A percentile compares a stretch with the other conserved stretches of the same genome.
These are phyloP conservation scores for Drosophila funebris DNA, from an alignment of 1,140 invertebrate genomes.

Conservation along the genomic window DNA sequence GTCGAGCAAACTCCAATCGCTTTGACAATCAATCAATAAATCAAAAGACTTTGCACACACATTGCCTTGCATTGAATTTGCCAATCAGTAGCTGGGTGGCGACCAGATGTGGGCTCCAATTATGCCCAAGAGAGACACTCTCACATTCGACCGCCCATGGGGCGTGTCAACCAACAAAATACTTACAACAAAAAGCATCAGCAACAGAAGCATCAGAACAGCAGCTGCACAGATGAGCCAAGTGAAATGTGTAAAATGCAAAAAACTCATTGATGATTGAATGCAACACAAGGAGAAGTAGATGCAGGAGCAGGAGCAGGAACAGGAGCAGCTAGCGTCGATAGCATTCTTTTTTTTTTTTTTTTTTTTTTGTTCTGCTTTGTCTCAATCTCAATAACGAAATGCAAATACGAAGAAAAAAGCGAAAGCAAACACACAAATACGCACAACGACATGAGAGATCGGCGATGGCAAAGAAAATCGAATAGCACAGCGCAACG, in stretches of 20 bases:
- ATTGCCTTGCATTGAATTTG: constrained; percentile 44
- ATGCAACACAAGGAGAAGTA: constrained; percentile 43
- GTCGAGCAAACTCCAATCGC: constrained; percentile 49
- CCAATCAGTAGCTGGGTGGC: constrained; percentile 46
- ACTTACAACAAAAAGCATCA: constrained; percentile 42
- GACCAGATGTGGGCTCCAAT: constrained; percentile 61
- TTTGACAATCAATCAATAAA: constrained; percentile 77
- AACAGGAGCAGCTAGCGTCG: not conserved
- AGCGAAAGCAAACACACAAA: constrained; percentile 80
- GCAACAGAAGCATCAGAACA: constrained; percentile 22
- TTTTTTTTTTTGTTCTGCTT: constrained; percentile 61
- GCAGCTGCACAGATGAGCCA: constrained; percentile 56
- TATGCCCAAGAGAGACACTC: constrained; percentile 49
- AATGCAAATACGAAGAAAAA: constrained; percentile 78
- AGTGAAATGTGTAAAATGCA: constrained; percentile 80
- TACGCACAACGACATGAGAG: constrained; percentile 46
- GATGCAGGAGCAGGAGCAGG: constrained; percentile 3
- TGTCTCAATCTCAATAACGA: constrained; percentile 82
- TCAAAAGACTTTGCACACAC: constrained; percentile 49
- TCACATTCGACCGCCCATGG: constrained; percentile 21
- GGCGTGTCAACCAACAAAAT: constrained; percentile 61
- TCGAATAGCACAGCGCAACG: constrained; percentile 42
- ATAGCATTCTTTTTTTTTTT: constrained; percentile 49
- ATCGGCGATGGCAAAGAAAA: constrained; percentile 51
- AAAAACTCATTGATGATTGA: constrained; percentile 81